A percentile compares a stretch with the other conserved stretches of the same genome.
These are phyloP conservation scores for Mormyrus iriodes DNA, from an alignment of 2,113 vertebrate genomes.

Conservation along the genomic window DNA sequence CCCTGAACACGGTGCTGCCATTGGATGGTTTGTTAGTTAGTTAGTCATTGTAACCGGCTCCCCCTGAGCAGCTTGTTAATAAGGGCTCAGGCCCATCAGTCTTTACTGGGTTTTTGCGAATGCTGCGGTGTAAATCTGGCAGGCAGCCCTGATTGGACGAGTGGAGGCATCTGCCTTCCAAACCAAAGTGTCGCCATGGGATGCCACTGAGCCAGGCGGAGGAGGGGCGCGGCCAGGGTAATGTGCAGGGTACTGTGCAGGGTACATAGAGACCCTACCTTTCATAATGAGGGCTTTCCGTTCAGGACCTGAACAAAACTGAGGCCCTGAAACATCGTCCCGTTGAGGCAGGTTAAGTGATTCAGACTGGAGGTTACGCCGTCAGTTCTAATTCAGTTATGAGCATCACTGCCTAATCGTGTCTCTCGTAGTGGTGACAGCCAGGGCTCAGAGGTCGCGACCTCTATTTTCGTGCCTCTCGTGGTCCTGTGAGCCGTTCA, in stretches of 20 bases:
- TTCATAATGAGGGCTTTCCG: background rate
- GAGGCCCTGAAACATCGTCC: background rate
- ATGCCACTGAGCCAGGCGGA: background rate
- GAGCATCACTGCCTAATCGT: background rate
- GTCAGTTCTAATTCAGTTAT: background rate
- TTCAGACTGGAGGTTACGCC: background rate
- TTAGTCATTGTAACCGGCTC: background rate
- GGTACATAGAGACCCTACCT: background rate
- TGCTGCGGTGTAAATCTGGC: slow-evolving; percentile 48
- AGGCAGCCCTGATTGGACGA: slow-evolving; percentile 40
- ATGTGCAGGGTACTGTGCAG: slow-evolving; percentile 24
- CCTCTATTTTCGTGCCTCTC: background rate
- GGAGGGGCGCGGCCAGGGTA: background rate
- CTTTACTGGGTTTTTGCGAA: slow-evolving; percentile 37
- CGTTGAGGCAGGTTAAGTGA: background rate
- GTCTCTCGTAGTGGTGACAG: background rate
- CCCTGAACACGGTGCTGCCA: background rate
- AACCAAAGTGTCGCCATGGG: slow-evolving; percentile 52
- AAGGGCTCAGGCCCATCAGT: slow-evolving; percentile 16
- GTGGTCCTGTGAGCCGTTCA: background rate
- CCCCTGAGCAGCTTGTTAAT: background rate
- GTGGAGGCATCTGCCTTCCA: slow-evolving; percentile 56
- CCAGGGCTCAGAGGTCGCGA: background rate
- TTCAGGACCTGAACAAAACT: background rate
- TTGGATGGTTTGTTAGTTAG: background rate